Base-by-base conservation (phyloP, 2,113 vertebrate genomes). In the Pogonocichla stellata region DNA sequence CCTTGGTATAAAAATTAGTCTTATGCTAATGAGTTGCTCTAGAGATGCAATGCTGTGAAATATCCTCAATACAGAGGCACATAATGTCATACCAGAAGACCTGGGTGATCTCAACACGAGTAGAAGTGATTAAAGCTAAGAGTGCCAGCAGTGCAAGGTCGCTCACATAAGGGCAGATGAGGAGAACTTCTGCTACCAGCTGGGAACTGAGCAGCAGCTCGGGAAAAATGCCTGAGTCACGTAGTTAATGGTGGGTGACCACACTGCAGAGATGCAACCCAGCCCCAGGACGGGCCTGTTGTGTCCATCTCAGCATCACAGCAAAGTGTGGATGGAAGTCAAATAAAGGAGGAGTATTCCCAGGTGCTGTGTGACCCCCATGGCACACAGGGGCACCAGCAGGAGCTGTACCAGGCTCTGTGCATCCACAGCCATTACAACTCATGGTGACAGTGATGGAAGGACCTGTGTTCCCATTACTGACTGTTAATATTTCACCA, bases 401-500 rank as follows among this genome's bases (percentile, higher is more conserved):
- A 66, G 34, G 24, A 69, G 69, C 66, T 69, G 66, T 23, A 9
- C 36, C n/a, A 66, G 79, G 19, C 73, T 84, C 51, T 60, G 62
- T 1, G 1, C 64, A 11, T 38, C 65, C 1, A 0, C 38, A 48
- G n/a, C 14, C n/a, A 8, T 36, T 7, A 1, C 53, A 50, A 4
- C 10, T 80, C 62, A 20, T 2, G 0, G 45, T 96, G 90, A 85
- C 79, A 67, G 18, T 69, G 88, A 96, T 64, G 94, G 92, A 96
- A 25, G 31, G 56, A 86, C 51, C 40, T 29, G 3, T 50, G 69
- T 69, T 73, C 14, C 71, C 53, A 14, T 45, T 78, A 8, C 13
- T 94, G 96, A 95, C 83, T 78, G 94, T 91, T 88, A 31, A 82
- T 93, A 86, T 79, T 92, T 95, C 94, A 96, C 90, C 88, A 88